These are phyloP conservation scores for Lepas anatifera DNA, from an alignment of 2,888 invertebrate genomes.

Conservation along the genomic window DNA sequence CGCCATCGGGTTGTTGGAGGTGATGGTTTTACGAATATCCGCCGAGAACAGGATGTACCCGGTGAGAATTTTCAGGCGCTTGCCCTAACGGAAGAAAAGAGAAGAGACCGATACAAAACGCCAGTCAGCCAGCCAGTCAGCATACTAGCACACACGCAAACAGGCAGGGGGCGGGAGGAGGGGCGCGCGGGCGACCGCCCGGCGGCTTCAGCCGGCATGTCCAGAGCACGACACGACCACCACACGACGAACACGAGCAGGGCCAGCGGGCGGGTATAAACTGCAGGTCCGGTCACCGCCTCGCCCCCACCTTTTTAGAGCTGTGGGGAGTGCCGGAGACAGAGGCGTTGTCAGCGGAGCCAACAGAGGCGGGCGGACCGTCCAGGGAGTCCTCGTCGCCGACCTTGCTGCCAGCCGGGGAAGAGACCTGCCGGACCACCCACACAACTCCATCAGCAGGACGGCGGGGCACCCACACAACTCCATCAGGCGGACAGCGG, in stretches of 20 bases:
- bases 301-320: conserved; percentile 19
- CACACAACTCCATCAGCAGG: too few species aligned
- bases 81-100: neutral
- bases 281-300: too few species aligned
- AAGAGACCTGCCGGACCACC: conserved; percentile 15
- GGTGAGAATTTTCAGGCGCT: conserved; percentile 42
- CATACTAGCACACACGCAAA: too few species aligned
- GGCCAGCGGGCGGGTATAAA: conserved; percentile 34
- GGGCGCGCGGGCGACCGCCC: conserved; percentile 30
- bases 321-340: conserved; percentile 20
- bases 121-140: neutral
- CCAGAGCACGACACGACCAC: too few species aligned
- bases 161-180: neutral
- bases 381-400: conserved; percentile 60
- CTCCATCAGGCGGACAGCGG: too few species aligned
- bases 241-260: neutral
- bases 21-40: conserved; percentile 83
- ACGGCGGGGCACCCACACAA: too few species aligned
- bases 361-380: conserved; percentile 63
- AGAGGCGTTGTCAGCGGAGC: conserved; percentile 39
- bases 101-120: neutral
- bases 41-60: conserved; percentile 97
- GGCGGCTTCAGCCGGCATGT: too few species aligned
- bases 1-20: conserved; percentile 85
- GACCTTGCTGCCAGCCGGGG: conserved; percentile 31